Conservation (phyloP, 2,888 invertebrate genomes). For the Alloplasta piceator region DNA sequence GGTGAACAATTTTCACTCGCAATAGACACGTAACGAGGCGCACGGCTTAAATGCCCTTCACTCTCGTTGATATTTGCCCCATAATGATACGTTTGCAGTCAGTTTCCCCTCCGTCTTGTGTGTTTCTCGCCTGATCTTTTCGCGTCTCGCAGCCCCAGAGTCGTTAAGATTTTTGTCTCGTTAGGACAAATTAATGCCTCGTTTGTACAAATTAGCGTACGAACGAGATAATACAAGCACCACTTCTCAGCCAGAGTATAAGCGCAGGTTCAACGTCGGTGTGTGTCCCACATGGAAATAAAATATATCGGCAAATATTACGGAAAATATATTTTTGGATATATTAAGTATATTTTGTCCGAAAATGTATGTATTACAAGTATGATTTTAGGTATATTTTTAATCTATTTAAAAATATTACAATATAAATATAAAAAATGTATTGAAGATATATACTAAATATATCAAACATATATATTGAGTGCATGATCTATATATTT, state of each 20-base stretch:
- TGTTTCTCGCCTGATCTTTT: neutral
- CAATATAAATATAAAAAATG: too few relatives aligned
- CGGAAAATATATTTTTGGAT: too few relatives aligned
- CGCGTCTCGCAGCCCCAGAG: slow-evolving; percentile 4
- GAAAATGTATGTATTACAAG: too few relatives aligned
- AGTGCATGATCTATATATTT: too few relatives aligned
- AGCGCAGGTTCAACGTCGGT: too few relatives aligned
- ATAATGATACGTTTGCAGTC: slow-evolving; percentile 42
- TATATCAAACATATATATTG: too few relatives aligned
- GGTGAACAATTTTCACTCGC: slow-evolving; percentile 43
- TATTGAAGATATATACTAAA: too few relatives aligned
- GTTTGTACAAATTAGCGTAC: slow-evolving; percentile 72
- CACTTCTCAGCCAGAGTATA: neutral
- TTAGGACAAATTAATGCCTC: slow-evolving; percentile 62
- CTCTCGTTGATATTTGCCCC: slow-evolving; percentile 45
- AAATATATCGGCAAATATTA: too few relatives aligned
- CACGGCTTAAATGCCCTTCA: slow-evolving; percentile 25
- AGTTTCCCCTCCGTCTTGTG: too few relatives aligned
- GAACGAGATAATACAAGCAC: slow-evolving; percentile 58
- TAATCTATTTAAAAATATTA: too few relatives aligned
- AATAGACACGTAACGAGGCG: slow-evolving; percentile 36
- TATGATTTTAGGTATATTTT: too few relatives aligned
- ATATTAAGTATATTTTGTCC: too few relatives aligned
- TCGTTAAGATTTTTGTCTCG: slow-evolving; percentile 52
- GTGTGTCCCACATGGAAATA: slow-evolving; percentile 14